Evolutionary conservation across 2,113 vertebrate species (phyloP).

Genomic region (Lepisosteus osseus): DNA sequence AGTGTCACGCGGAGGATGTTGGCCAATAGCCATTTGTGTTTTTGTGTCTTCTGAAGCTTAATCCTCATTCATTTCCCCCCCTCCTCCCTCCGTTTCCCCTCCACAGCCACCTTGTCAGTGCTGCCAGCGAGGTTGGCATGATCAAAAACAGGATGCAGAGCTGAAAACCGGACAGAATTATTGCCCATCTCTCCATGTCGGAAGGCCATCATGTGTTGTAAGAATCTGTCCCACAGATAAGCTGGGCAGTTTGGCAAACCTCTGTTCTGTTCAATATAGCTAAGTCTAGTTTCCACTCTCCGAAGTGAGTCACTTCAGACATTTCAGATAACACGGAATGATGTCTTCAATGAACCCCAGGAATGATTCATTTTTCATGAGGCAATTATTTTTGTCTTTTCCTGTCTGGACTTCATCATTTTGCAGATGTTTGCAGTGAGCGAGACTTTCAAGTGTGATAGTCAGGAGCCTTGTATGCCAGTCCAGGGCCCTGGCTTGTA

Average conservation of each 20-base stretch:
- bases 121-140: conserved; percentile 26
- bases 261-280: conserved; percentile 11
- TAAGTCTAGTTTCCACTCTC: conserved; percentile 21
- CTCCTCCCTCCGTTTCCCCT: conserved; percentile 22
- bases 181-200: conserved; percentile 5
- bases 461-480: not conserved
- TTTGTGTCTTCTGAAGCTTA: not conserved
- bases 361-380: conserved; percentile 15
- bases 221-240: not conserved
- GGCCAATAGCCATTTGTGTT: not conserved
- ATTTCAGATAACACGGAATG: conserved; percentile 14
- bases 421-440: conserved; percentile 19
- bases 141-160: conserved; percentile 30
- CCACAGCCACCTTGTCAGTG: conserved; percentile 23
- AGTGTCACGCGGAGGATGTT: too few relatives aligned
- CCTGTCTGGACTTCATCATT: conserved; percentile 18
- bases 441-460: not conserved
- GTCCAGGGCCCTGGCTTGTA: not conserved
- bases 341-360: conserved; percentile 16
- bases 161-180: conserved; percentile 1
- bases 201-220: conserved; percentile 10
- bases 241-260: not conserved
- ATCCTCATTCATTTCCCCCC: not conserved
- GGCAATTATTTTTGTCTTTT: conserved; percentile 12
- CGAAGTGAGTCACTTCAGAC: conserved; percentile 5